A percentile compares a stretch with the other conserved stretches of the same genome.
Conservation (phyloP, 2,888 invertebrate genomes). For the Eupithecia insigniata region DNA sequence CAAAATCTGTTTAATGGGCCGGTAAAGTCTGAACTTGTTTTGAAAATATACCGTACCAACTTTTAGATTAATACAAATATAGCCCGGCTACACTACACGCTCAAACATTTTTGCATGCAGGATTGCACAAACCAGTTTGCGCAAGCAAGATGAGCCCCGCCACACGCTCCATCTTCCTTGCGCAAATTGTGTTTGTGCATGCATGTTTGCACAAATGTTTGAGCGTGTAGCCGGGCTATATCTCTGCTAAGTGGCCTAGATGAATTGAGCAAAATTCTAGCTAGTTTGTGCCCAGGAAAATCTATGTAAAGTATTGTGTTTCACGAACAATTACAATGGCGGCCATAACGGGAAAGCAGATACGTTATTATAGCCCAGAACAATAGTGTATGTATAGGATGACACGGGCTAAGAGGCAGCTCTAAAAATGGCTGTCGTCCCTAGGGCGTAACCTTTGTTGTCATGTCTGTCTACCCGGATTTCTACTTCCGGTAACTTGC, state of each 20-base stretch:
- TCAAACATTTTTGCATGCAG: too few species aligned
- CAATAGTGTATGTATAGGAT: conserved; percentile 46
- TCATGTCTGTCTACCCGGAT: conserved; percentile 13
- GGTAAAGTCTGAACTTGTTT: not conserved
- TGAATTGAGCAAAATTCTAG: conserved; percentile 2
- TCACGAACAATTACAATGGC: conserved; percentile 37
- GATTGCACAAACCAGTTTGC: too few species aligned
- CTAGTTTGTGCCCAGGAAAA: conserved; percentile 24
- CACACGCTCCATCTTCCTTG: too few species aligned
- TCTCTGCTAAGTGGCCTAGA: not conserved
- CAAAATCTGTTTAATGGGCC: not conserved
- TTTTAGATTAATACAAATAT: not conserved
- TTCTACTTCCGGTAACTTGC: not conserved
- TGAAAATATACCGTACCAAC: not conserved
- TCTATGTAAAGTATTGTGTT: conserved; percentile 32
- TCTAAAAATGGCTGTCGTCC: conserved; percentile 18
- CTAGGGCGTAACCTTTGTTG: conserved; percentile 15
- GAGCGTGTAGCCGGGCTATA: too few species aligned
- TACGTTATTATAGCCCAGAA: conserved; percentile 38
- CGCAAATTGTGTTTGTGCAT: too few species aligned
- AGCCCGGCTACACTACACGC: too few species aligned
- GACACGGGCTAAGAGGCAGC: conserved; percentile 27
- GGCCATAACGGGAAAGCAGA: conserved; percentile 40
- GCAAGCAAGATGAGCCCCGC: too few species aligned
- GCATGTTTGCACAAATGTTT: too few species aligned